These are phyloP conservation scores for Spinus olivaceus DNA, from an alignment of 2,797 vertebrate genomes.

Conservation along the genomic window DNA sequence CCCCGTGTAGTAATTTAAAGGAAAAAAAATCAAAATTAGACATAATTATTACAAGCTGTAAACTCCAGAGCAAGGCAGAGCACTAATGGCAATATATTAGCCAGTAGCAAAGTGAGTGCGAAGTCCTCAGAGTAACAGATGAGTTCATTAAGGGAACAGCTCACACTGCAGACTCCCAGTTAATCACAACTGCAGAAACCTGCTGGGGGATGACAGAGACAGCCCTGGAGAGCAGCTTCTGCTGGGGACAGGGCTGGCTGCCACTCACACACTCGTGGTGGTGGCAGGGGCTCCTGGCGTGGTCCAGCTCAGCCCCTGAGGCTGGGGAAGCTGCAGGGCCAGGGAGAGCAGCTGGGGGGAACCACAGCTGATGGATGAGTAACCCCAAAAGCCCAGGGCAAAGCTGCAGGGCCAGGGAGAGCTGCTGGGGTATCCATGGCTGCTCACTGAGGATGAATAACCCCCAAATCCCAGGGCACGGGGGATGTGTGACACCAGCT, in stretches of 20 bases:
- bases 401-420: background rate
- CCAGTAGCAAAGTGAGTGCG: constrained; percentile 41
- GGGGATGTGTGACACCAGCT: background rate
- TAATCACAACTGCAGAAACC: constrained; percentile 58
- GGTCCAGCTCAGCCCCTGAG: background rate
- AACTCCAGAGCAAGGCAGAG: constrained; percentile 69
- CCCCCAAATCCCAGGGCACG: background rate
- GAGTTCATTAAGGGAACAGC: constrained; percentile 68
- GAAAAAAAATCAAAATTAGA: constrained; percentile 60
- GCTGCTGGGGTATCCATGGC: background rate
- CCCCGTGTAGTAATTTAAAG: constrained; percentile 50
- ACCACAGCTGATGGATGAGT: background rate
- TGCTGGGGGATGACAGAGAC: background rate
- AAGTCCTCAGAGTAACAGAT: constrained; percentile 49
- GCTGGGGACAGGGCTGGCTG: background rate
- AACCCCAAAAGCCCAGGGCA: background rate
- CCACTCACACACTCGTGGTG: background rate
- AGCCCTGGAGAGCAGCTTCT: background rate
- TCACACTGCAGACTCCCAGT: constrained; percentile 48
- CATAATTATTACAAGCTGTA: constrained; percentile 73
- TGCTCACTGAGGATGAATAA: background rate
- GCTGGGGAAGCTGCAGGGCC: background rate
- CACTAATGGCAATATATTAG: constrained; percentile 71
- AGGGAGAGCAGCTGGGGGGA: background rate
- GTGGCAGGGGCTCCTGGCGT: background rate